Percentiles rank a stretch among this genome's conserved stretches.
phyloP scores from a whole-genome alignment of 2,888 invertebrate species.

The Rotaria sp. region DNA sequence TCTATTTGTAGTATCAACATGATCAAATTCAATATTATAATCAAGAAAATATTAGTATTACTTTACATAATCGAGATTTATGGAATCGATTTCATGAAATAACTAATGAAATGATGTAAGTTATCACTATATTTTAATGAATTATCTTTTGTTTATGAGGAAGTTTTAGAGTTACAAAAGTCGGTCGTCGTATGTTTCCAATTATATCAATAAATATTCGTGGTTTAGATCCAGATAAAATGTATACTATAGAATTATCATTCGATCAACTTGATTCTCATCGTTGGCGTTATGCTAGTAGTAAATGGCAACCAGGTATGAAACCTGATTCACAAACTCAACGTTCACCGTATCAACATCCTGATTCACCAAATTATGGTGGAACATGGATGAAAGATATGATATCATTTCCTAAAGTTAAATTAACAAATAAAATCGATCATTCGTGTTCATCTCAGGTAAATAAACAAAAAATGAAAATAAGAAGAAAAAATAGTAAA shows the following conservation, averaged over 20 bases:
- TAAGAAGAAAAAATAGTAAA: background rate
- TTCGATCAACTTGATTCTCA: slow-evolving; percentile 62
- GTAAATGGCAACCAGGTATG: slow-evolving; percentile 86
- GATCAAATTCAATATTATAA: background rate
- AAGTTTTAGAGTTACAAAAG: background rate
- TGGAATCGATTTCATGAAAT: background rate
- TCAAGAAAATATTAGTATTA: background rate
- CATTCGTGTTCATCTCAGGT: slow-evolving; percentile 72
- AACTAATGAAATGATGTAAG: background rate
- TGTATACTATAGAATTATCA: slow-evolving; percentile 53
- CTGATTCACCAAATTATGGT: slow-evolving; percentile 86
- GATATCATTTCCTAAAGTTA: slow-evolving; percentile 83
- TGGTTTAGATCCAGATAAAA: slow-evolving; percentile 52
- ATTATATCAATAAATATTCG: slow-evolving; percentile 49
- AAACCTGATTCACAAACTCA: slow-evolving; percentile 88
- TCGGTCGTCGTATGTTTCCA: slow-evolving; percentile 49
- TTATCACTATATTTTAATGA: background rate
- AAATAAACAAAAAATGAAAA: background rate
- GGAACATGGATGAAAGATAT: slow-evolving; percentile 91
- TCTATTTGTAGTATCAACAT: background rate
- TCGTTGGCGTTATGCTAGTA: slow-evolving; percentile 92
- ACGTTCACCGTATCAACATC: slow-evolving; percentile 82
- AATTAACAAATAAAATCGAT: slow-evolving; percentile 75
- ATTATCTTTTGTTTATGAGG: background rate
- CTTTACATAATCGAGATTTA: background rate